Conservation (phyloP, 2,113 vertebrate genomes). For the Phylloscopus trochilus region DNA sequence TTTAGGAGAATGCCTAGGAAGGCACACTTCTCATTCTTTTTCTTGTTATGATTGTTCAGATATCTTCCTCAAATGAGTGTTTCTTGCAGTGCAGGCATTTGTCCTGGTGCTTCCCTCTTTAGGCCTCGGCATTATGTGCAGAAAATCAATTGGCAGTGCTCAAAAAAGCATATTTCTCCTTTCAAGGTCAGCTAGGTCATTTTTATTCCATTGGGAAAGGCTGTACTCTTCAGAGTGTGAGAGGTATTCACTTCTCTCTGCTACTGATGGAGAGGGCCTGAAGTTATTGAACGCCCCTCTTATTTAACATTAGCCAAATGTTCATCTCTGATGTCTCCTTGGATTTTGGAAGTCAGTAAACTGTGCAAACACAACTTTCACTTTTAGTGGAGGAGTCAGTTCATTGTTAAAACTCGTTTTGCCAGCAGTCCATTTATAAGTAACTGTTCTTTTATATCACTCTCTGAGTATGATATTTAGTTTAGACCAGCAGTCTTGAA, state of each 20-base stretch:
- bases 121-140: background rate
- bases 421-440: background rate
- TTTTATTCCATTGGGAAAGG: background rate
- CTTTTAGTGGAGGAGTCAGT: background rate
- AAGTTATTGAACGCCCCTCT: accelerated
- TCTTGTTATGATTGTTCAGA: background rate
- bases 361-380: background rate
- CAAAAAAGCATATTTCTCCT: background rate
- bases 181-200: background rate
- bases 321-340: background rate
- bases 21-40: background rate
- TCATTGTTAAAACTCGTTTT: background rate
- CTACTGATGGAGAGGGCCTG: background rate
- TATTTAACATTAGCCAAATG: background rate
- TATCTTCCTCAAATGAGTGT: background rate
- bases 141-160: background rate
- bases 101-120: background rate
- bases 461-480: background rate
- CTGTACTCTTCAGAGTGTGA: background rate
- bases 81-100: background rate
- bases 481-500: background rate
- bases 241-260: background rate
- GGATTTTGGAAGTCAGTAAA: background rate
- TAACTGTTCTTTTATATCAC: background rate
- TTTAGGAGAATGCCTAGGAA: background rate